Percentiles rank a stretch among this genome's conserved stretches.
phyloP scores from a whole-genome alignment of 1,140 invertebrate genomes.

The Papilio helenus region DNA sequence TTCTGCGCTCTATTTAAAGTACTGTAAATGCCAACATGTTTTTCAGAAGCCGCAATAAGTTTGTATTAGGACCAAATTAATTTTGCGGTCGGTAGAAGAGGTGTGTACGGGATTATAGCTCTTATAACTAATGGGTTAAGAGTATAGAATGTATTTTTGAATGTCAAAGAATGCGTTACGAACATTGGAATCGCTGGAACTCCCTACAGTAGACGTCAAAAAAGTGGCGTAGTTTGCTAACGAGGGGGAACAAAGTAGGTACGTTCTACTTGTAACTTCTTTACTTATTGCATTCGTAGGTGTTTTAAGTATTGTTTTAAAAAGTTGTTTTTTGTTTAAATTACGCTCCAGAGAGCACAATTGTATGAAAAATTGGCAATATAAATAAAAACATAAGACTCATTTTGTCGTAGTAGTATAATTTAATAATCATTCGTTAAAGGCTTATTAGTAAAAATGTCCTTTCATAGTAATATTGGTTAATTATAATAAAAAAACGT shows the following conservation, averaged over 20 bases:
- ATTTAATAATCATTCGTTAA: too few species aligned
- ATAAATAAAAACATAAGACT: background rate
- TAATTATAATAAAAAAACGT: too few species aligned
- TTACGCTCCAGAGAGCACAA: background rate
- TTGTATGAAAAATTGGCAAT: background rate
- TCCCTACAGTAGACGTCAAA: slow-evolving; percentile 75
- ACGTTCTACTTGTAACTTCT: slow-evolving; percentile 59
- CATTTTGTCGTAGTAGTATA: too few species aligned
- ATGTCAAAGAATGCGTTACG: slow-evolving; percentile 47
- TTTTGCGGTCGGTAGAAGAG: slow-evolving; percentile 42
- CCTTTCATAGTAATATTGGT: background rate
- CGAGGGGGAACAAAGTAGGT: slow-evolving; percentile 68
- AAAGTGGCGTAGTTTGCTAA: slow-evolving; percentile 73
- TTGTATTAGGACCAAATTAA: slow-evolving; percentile 6
- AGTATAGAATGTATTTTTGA: slow-evolving; percentile 48
- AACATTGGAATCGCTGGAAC: slow-evolving; percentile 63
- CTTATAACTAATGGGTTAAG: slow-evolving; percentile 57
- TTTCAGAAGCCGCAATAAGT: slow-evolving; percentile 23
- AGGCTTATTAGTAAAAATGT: background rate
- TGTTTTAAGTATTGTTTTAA: slow-evolving; percentile 25
- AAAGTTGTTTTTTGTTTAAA: background rate
- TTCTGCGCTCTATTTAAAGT: slow-evolving; percentile 45
- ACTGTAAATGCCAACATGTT: background rate
- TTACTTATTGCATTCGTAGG: slow-evolving; percentile 24
- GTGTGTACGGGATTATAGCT: slow-evolving; percentile 50